Evolutionary conservation across 2,113 vertebrate genomes (phyloP).

Genomic region (Phocoena phocoena): DNA sequence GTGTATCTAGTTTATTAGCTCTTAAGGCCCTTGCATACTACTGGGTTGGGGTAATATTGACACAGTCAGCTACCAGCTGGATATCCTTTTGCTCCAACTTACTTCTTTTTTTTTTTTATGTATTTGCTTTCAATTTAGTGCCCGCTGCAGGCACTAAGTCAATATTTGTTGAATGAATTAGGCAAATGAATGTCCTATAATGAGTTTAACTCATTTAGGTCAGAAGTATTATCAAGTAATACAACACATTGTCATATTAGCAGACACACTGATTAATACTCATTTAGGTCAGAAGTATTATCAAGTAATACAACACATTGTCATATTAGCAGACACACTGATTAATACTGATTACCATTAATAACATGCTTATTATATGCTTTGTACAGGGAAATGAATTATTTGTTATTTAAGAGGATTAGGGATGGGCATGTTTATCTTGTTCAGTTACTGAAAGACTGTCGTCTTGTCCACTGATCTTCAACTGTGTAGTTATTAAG

Average conservation of each 20-base stretch:
- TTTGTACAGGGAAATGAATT: not conserved
- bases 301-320: not conserved
- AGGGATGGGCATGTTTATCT: not conserved
- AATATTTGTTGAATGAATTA: slow-evolving; percentile 45
- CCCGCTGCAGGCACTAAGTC: not conserved
- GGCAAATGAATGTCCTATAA: not conserved
- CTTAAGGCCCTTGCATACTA: not conserved
- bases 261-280: not conserved
- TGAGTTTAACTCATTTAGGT: slow-evolving; percentile 35
- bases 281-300: slow-evolving; percentile 37
- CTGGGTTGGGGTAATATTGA: not conserved
- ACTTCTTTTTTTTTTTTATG: not conserved
- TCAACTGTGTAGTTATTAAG: not conserved
- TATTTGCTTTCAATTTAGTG: slow-evolving; percentile 56
- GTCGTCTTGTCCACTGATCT: not conserved
- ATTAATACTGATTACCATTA: slow-evolving; percentile 2
- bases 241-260: not conserved
- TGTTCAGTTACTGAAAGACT: not conserved
- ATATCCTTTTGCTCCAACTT: not conserved
- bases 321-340: not conserved
- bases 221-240: slow-evolving; percentile 30
- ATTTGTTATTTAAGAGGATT: slow-evolving; percentile 26
- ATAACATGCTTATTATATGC: not conserved
- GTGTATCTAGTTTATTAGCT: not conserved
- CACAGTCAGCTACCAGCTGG: not conserved